Evolutionary conservation across 2,888 invertebrate species (phyloP).

Genomic region (Cryptosula pallasiana): DNA sequence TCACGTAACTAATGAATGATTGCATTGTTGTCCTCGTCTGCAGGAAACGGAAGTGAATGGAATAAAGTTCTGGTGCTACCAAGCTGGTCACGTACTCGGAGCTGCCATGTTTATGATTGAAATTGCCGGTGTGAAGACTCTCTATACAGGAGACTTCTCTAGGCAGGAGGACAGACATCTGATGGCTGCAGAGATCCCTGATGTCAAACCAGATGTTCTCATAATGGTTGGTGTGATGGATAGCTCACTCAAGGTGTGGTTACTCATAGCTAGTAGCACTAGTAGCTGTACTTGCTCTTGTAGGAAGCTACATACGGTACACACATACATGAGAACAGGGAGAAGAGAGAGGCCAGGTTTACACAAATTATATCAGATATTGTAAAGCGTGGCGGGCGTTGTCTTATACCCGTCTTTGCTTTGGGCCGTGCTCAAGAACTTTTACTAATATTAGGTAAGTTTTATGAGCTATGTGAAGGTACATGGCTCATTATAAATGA

Average conservation of each 20-base stretch:
- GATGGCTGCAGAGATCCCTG: slow-evolving; percentile 98
- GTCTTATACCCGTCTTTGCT: slow-evolving; percentile 97
- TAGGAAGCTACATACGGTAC: slow-evolving; percentile 98
- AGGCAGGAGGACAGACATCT: slow-evolving; percentile 97
- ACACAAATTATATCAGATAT: slow-evolving; percentile 90
- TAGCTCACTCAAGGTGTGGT: no score
- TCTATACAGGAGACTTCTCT: slow-evolving; percentile 98
- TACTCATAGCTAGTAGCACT: no score
- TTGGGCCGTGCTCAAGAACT: slow-evolving; percentile 94
- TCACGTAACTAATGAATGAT: no score
- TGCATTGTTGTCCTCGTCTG: slow-evolving; percentile 23
- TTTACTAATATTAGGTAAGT: slow-evolving; percentile 73
- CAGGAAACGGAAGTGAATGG: slow-evolving; percentile 91
- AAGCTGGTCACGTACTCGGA: slow-evolving; percentile 93
- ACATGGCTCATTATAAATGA: no score
- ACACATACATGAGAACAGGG: slow-evolving; percentile 96
- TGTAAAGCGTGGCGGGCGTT: slow-evolving; percentile 91
- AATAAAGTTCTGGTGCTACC: slow-evolving; percentile 94
- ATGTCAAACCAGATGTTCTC: slow-evolving; percentile 88
- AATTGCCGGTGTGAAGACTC: slow-evolving; percentile 90
- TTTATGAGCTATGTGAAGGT: no score
- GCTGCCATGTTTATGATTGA: slow-evolving; percentile 99
- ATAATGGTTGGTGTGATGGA: slow-evolving; percentile 67
- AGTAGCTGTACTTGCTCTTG: slow-evolving; percentile 28
- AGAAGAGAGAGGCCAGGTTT: slow-evolving; percentile 88